Conservation (phyloP, 2,797 vertebrate genomes). For the Acanthiza pusilla region DNA sequence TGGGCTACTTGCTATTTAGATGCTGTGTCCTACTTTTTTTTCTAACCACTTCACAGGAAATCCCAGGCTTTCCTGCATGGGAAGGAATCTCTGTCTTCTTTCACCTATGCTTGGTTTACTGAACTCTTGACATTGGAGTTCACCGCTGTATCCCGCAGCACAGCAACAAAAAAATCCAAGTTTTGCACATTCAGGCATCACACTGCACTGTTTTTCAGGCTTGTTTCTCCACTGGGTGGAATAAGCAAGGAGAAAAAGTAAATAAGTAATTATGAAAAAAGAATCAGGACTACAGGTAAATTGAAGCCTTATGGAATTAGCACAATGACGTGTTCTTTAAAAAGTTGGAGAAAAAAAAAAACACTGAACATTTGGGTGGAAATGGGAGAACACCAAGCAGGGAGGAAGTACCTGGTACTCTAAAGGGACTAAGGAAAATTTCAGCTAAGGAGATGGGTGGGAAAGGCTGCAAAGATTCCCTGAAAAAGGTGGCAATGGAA, state of each 20-base stretch:
- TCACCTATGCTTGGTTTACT: background rate
- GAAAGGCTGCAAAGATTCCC: background rate
- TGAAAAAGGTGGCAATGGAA: background rate
- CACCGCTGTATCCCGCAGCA: background rate
- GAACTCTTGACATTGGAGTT: background rate
- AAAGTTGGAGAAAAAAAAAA: background rate
- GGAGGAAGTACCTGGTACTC: background rate
- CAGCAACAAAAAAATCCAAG: background rate
- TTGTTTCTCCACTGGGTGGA: rapidly evolving
- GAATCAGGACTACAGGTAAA: background rate
- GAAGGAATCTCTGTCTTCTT: background rate
- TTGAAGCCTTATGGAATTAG: background rate
- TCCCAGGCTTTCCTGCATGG: background rate
- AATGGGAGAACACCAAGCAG: background rate
- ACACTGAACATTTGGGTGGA: background rate
- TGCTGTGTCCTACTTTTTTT: background rate
- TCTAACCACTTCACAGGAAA: background rate
- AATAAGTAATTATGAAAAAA: background rate
- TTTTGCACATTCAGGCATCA: background rate
- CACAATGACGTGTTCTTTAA: rapidly evolving
- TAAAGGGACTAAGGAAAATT: background rate
- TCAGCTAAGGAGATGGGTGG: background rate
- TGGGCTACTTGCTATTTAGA: background rate
- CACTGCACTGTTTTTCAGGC: background rate
- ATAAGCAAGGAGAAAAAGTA: background rate